These are phyloP conservation scores for Podargus strigoides DNA, from an alignment of 2,797 vertebrate genomes.

Conservation along the genomic window DNA sequence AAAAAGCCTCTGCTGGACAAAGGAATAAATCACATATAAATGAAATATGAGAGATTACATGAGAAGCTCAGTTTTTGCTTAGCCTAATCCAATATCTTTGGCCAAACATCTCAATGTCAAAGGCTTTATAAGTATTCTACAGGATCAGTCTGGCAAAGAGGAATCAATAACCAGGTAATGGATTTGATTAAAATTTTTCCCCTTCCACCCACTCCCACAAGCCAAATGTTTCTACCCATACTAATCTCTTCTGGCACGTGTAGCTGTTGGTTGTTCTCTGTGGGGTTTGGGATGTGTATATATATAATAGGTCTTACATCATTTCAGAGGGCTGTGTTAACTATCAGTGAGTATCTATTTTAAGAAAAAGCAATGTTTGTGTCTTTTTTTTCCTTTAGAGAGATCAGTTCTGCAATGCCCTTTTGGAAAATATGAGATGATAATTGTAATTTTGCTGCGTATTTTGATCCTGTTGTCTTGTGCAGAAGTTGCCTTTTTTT, in stretches of 20 bases:
- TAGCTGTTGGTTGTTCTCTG: conserved; percentile 12
- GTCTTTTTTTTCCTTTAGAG: background rate
- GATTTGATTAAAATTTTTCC: conserved; percentile 72
- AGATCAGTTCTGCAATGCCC: background rate
- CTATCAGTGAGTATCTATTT: background rate
- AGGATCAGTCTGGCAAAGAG: conserved; percentile 66
- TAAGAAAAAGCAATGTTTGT: background rate
- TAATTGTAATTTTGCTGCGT: background rate
- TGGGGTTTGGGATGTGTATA: background rate
- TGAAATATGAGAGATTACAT: conserved; percentile 72
- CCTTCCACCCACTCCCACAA: conserved; percentile 1
- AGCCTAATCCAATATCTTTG: conserved; percentile 71
- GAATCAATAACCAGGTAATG: conserved; percentile 76
- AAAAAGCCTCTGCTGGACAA: conserved; percentile 61
- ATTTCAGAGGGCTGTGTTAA: background rate
- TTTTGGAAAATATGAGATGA: background rate
- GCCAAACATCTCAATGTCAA: conserved; percentile 73
- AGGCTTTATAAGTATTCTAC: conserved; percentile 73
- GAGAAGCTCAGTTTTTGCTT: conserved; percentile 62
- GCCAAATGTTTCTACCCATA: conserved; percentile 56
- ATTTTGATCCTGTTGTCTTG: background rate
- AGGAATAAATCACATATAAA: conserved; percentile 70
- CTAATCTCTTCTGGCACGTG: conserved; percentile 7
- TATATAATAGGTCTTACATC: background rate
- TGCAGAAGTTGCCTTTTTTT: background rate